Conservation (phyloP, 30 jellyfish, hydroid and myxozoan genomes). For the Turritopsis rubra region DNA sequence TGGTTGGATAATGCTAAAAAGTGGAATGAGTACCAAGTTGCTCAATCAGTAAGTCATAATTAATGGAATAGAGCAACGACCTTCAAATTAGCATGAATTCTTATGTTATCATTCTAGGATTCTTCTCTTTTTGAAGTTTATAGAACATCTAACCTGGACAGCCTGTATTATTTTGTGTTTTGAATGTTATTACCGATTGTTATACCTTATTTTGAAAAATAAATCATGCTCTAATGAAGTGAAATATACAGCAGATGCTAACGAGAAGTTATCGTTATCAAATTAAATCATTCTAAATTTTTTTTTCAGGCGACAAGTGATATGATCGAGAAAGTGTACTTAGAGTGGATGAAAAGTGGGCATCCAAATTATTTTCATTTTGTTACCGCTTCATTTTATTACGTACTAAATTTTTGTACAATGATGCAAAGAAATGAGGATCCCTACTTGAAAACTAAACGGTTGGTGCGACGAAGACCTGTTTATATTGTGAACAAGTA, state of each 20-base stretch:
- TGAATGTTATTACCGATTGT: background rate
- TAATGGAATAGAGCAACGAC: background rate
- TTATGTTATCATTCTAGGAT: too few species aligned
- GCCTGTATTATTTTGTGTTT: too few species aligned
- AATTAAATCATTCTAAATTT: background rate
- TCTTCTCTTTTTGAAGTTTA: too few species aligned
- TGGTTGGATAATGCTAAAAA: slow-evolving; percentile 8
- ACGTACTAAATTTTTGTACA: background rate
- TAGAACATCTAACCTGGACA: too few species aligned
- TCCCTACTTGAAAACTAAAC: background rate
- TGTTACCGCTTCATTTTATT: background rate
- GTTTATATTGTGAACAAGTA: background rate
- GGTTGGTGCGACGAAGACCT: background rate
- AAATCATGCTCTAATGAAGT: too few species aligned
- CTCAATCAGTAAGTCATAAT: background rate
- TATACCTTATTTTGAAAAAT: background rate
- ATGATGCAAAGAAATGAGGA: background rate
- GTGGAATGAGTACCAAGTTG: slow-evolving; percentile 5
- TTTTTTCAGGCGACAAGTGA: slow-evolving; percentile 1
- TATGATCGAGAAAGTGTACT: background rate
- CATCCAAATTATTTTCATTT: background rate
- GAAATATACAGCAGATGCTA: too few species aligned
- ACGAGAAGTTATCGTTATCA: background rate
- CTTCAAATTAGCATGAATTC: background rate
- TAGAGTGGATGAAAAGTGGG: background rate